Percentiles rank a stretch among this genome's conserved stretches.
These are phyloP conservation scores for Lepidotrigona ventralis DNA, from an alignment of 1,140 invertebrate species.

Conservation along the genomic window DNA sequence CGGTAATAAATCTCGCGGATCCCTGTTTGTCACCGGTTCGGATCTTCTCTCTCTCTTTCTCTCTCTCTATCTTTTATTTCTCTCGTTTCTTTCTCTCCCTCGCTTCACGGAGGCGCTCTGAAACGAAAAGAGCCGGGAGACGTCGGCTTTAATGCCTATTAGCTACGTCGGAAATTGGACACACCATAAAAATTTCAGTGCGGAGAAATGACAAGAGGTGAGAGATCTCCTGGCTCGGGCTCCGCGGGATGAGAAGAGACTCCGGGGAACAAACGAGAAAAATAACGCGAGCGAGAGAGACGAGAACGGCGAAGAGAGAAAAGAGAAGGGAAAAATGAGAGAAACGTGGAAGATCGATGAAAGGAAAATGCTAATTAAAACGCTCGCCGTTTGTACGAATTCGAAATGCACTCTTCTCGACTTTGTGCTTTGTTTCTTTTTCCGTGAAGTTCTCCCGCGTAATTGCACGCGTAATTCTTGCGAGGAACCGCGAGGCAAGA, in stretches of 20 bases:
- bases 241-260: constrained; percentile 15
- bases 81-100: not conserved
- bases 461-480: too few species aligned
- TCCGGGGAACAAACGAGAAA: constrained; percentile 31
- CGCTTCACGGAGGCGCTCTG: constrained; percentile 28
- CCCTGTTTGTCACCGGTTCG: constrained; percentile 14
- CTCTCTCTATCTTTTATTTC: not conserved
- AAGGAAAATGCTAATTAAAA: constrained; percentile 3
- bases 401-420: not conserved
- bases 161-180: constrained; percentile 65
- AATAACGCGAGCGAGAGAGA: constrained; percentile 24
- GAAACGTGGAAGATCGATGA: constrained; percentile 10
- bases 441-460: not conserved
- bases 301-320: not conserved
- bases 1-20: constrained; percentile 4
- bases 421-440: too few species aligned
- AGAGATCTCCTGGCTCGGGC: constrained; percentile 14
- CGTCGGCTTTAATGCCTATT: constrained; percentile 67
- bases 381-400: not conserved
- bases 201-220: constrained; percentile 57
- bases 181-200: constrained; percentile 66
- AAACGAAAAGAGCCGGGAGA: constrained; percentile 42
- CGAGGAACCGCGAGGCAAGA: too few species aligned
- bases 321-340: not conserved
- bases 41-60: constrained; percentile 8